Conservation (phyloP, 2,888 invertebrate species). For the Neelides folsomi region DNA sequence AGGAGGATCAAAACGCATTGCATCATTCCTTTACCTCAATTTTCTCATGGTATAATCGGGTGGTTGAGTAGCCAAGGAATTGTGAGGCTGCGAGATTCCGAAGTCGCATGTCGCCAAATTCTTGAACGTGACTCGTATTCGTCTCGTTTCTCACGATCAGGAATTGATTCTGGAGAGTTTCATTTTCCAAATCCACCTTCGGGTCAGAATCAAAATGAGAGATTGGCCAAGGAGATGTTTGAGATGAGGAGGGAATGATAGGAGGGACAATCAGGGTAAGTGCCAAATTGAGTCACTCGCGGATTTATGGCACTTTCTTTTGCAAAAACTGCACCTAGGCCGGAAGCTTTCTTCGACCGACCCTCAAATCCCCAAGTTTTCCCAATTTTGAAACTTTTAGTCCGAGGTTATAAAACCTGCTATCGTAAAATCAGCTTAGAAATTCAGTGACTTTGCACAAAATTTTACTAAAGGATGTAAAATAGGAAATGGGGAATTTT, state of each 20-base stretch:
- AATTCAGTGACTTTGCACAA: too few relatives aligned
- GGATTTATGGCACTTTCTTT: background rate
- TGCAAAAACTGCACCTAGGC: background rate
- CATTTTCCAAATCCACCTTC: conserved; percentile 40
- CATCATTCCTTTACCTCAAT: conserved; percentile 13
- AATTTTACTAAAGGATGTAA: too few relatives aligned
- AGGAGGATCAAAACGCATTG: too few relatives aligned
- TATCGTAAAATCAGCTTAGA: too few relatives aligned
- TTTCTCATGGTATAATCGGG: background rate
- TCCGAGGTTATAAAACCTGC: too few relatives aligned
- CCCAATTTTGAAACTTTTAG: too few relatives aligned
- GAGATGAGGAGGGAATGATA: too few relatives aligned
- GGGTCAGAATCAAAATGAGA: background rate
- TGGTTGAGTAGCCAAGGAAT: conserved; percentile 32
- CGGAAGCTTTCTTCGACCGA: too few relatives aligned
- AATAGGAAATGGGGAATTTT: too few relatives aligned
- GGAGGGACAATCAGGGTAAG: conserved; percentile 3
- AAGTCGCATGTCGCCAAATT: conserved; percentile 43
- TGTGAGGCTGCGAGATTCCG: conserved; percentile 34
- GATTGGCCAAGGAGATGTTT: too few relatives aligned
- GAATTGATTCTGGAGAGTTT: conserved; percentile 44
- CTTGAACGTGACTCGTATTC: conserved; percentile 46
- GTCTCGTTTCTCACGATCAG: conserved; percentile 43
- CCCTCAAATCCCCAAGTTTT: too few relatives aligned
- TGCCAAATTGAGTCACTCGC: conserved; percentile 7